Evolutionary conservation across 2,888 invertebrate species (phyloP).

Genomic region (Dasysyrphus albostriatus): DNA sequence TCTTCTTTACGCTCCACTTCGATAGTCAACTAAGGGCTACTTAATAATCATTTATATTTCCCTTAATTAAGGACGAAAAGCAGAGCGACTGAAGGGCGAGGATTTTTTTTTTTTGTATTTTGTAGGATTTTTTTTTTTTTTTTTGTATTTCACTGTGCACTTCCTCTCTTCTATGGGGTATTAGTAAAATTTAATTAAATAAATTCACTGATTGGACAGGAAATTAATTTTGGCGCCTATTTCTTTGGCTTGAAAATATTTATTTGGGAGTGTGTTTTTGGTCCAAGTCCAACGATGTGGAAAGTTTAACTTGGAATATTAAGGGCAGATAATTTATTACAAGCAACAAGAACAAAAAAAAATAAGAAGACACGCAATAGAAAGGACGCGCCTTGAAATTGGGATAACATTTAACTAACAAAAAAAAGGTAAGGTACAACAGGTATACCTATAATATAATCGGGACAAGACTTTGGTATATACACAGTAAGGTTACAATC

Average conservation of each 20-base stretch:
- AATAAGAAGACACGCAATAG: slow-evolving; percentile 1
- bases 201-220: slow-evolving; percentile 76
- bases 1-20: slow-evolving; percentile 46
- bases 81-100: slow-evolving; percentile 33
- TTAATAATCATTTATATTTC: slow-evolving; percentile 76
- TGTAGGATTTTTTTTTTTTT: slow-evolving; percentile 16
- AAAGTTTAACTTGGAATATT: slow-evolving; percentile 48
- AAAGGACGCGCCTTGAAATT: background rate
- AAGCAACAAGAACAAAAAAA: background rate
- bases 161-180: slow-evolving; percentile 29
- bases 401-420: slow-evolving; percentile 12
- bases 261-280: slow-evolving; percentile 12
- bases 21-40: slow-evolving; percentile 73
- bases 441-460: slow-evolving; percentile 38
- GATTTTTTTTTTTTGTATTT: slow-evolving; percentile 4
- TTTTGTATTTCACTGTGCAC: slow-evolving; percentile 15
- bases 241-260: background rate
- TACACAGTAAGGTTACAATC: slow-evolving; percentile 33
- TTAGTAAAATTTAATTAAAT: slow-evolving; percentile 77
- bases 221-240: slow-evolving; percentile 76
- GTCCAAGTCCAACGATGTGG: slow-evolving; percentile 33
- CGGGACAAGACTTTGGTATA: slow-evolving; percentile 4
- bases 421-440: slow-evolving; percentile 47
- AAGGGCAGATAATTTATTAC: slow-evolving; percentile 56
- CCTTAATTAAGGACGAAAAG: slow-evolving; percentile 70